Evolutionary conservation across 2,113 vertebrate genomes (phyloP), one percentile per base, ranked within the genome.

Genomic region (Syngnathus scovelli): DNA sequence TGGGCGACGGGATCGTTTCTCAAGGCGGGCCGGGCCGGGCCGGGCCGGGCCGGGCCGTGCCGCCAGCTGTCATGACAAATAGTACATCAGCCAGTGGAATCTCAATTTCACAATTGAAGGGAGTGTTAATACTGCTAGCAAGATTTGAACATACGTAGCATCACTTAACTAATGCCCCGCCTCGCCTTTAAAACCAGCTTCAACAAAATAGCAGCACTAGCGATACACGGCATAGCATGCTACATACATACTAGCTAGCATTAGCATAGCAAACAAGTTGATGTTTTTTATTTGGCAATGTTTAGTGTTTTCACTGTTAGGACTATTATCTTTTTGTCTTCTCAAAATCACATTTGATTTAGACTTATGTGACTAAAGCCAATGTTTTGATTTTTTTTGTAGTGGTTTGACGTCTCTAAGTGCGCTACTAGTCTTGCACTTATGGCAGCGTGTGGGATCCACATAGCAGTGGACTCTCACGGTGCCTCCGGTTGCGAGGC

Each of bases 11-110:
- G 49, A 52, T 52, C 10, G 72, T 85, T 85, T 76, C 74, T 74
- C 75, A 54, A 49, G 86, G 80, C 71, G 44, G 64, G 44, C 77
- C n/a, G n/a, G n/a, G n/a, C n/a, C n/a, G n/a, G n/a, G n/a, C n/a
- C n/a, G n/a, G n/a, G n/a, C n/a, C n/a, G n/a, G n/a, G n/a, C n/a
- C n/a, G n/a, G n/a, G n/a, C n/a, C n/a, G n/a, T n/a, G n/a, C n/a
- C 71, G 9, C 71, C 85, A 84, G 79, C 82, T 84, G 79, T 75
- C 66, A 23, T 64, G 72, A 85, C 78, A 62, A 69, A 72, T 78
- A 81, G 74, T 76, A 76, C 74, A 78, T 82, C 68, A 27, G 64
- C 46, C 33, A 59, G 12, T 8, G 6, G 55, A 36, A 33, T 16
- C 55, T 36, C 13, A 21, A 54, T 54, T 21, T 21, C 51, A 54